Percentiles rank a stretch among this genome's conserved stretches.
Evolutionary conservation across 2,797 vertebrate species (phyloP).

Genomic region (Peromyscus attwateri): DNA sequence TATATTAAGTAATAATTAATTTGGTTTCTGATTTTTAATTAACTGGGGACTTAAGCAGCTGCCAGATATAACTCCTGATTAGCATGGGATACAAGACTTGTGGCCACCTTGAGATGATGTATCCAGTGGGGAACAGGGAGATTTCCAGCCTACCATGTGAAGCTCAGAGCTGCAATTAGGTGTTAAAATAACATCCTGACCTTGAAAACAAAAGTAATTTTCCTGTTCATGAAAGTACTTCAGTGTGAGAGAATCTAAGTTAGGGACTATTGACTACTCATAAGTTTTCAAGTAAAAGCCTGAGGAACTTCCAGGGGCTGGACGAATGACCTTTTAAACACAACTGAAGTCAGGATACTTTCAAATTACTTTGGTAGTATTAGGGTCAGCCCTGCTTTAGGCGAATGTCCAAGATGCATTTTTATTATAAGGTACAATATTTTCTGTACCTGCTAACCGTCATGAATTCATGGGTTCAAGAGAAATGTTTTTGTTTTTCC

Average conservation of each 20-base stretch:
- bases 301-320: not conserved
- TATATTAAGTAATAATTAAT: slow-evolving; percentile 79
- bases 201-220: not conserved
- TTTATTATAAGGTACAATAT: not conserved
- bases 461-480: not conserved
- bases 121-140: not conserved
- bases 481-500: not conserved
- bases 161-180: slow-evolving; percentile 6
- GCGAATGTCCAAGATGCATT: not conserved
- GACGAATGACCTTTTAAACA: not conserved
- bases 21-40: slow-evolving; percentile 77
- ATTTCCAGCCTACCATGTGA: slow-evolving; percentile 17
- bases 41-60: slow-evolving; percentile 61
- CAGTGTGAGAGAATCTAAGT: not conserved
- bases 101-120: not conserved
- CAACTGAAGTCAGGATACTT: not conserved
- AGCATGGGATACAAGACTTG: not conserved
- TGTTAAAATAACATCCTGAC: slow-evolving; percentile 29
- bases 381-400: not conserved
- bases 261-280: not conserved
- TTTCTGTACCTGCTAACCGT: not conserved
- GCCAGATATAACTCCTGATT: slow-evolving; percentile 28
- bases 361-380: not conserved
- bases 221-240: not conserved
- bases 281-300: slow-evolving; percentile 43